These are phyloP conservation scores for Euphydryas editha DNA, from an alignment of 2,888 invertebrate genomes.

Conservation along the genomic window DNA sequence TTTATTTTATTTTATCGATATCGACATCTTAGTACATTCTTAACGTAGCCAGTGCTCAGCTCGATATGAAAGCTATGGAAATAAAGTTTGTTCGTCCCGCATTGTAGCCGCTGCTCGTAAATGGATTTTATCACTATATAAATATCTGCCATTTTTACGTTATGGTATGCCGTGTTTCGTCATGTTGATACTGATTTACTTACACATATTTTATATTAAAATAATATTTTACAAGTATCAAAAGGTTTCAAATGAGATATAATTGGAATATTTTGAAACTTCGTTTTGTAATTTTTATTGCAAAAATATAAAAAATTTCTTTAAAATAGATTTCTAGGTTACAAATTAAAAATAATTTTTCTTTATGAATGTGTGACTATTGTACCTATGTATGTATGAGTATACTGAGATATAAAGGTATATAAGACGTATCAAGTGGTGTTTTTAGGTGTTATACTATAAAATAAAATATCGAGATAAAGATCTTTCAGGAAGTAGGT, in stretches of 20 bases:
- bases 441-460: too few species aligned
- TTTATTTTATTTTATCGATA: slow-evolving; percentile 6
- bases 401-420: too few species aligned
- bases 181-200: slow-evolving; percentile 51
- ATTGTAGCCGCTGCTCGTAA: slow-evolving; percentile 72
- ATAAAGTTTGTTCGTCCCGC: slow-evolving; percentile 79
- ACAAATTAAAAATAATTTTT: too few species aligned
- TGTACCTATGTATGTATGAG: too few species aligned
- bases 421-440: too few species aligned
- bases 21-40: slow-evolving; percentile 34
- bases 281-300: too few species aligned
- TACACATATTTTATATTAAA: slow-evolving; percentile 17
- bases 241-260: too few species aligned
- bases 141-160: slow-evolving; percentile 68
- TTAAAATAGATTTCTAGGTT: too few species aligned
- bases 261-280: too few species aligned
- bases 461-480: not conserved
- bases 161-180: slow-evolving; percentile 53
- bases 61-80: slow-evolving; percentile 80
- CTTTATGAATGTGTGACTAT: too few species aligned
- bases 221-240: too few species aligned
- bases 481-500: not conserved
- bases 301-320: too few species aligned
- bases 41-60: slow-evolving; percentile 49
- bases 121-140: slow-evolving; percentile 82